Evolutionary conservation across 2,888 invertebrate genomes (phyloP).

Genomic region (Cyclophora punctaria): DNA sequence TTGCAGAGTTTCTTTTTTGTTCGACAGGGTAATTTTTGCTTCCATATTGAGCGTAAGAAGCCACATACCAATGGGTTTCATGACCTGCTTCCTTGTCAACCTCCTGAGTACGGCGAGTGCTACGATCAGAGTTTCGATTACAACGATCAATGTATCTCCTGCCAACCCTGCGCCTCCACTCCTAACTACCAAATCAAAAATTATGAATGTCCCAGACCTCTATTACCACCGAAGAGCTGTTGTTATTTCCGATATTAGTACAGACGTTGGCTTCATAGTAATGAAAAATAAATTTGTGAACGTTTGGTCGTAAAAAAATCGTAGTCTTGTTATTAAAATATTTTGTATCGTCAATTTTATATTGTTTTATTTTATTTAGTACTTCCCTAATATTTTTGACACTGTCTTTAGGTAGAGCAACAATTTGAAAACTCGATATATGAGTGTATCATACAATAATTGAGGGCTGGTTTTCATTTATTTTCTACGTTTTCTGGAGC

Average conservation of each 20-base stretch:
- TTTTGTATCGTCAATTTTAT: constrained; percentile 13
- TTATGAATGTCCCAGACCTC: constrained; percentile 25
- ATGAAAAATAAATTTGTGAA: constrained; percentile 17
- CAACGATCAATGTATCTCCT: constrained; percentile 12
- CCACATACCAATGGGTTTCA: not conserved
- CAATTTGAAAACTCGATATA: no score
- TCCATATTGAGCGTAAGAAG: constrained; percentile 46
- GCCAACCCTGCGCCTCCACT: constrained; percentile 15
- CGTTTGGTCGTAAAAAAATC: constrained; percentile 33
- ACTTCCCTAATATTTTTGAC: no score
- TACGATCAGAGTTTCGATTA: constrained; percentile 1
- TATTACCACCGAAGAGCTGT: constrained; percentile 25
- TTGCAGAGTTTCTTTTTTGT: constrained; percentile 19
- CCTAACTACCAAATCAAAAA: constrained; percentile 33
- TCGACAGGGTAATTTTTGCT: constrained; percentile 55
- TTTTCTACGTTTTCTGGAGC: not conserved
- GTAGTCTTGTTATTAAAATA: constrained; percentile 38
- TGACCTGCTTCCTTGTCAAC: constrained; percentile 10
- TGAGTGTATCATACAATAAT: no score
- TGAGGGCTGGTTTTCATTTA: no score
- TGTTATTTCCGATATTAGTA: constrained; percentile 24
- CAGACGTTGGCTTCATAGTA: constrained; percentile 11
- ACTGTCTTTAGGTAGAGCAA: no score
- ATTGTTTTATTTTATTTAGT: constrained; percentile 7
- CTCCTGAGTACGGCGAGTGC: constrained; percentile 4